Evolutionary conservation across 2,888 invertebrate genomes (phyloP), one percentile per base, ranked within the genome.

Genomic region (Ectobius pallidus): DNA sequence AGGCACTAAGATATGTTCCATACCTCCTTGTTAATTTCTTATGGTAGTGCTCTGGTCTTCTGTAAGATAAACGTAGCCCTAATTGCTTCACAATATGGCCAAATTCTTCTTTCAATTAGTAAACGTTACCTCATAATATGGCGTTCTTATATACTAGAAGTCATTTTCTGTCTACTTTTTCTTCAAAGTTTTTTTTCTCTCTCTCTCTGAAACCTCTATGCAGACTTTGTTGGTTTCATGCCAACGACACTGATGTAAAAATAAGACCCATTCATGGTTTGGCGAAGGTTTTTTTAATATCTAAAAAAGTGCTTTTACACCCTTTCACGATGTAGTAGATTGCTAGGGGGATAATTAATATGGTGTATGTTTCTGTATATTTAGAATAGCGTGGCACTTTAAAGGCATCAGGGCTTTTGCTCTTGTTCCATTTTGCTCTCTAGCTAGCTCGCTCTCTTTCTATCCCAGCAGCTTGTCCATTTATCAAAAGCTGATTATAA

Each of bases 401-500:
- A 71, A 71, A 71, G 71, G 71, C 62, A 65, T 71, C 71, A 18
- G 44, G 25, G 44, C 65, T 18, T 46, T 65, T 62, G 20, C 65
- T 65, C 46, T 65, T 65, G 65, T 65, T 65, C 65, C 65, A 65
- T 65, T 65, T 65, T 65, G 65, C 65, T 55, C 25, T 55, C 55
- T 55, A 16, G 22, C 25, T 46, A 42, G 58, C 6, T 58, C 58
- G n/a, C 27, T 58, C 32, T 58, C 58, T 58, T 58, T 58, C 58
- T 30, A 30, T 25, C 30, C 58, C n/a, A 7, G 4, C 30, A 39
- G 27, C 55, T 52, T 62, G 70, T 62, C 71, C 71, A 71, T 71
- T 71, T 71, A 62, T 71, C 71, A 71, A 71, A 71, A 71, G 71
- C 71, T 71, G 71, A 71, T 71, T 71, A 71, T 71, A 65, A 71